Percentiles rank a stretch among this genome's conserved stretches.
Conservation (phyloP, 2,113 vertebrate genomes). For the Engystomops pustulosus region DNA sequence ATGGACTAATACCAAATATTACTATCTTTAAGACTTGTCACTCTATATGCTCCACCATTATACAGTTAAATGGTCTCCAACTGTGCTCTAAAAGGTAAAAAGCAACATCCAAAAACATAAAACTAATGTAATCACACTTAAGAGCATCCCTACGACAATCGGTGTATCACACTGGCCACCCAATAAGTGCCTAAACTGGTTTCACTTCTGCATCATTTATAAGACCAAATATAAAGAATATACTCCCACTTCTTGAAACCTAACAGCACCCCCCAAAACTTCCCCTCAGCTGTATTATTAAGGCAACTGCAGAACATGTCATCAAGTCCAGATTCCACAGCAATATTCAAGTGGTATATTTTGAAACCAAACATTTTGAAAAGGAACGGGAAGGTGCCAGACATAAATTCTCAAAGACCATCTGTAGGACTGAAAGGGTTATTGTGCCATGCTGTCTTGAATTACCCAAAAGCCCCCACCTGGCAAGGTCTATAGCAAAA, state of each 20-base stretch:
- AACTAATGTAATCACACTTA: no score
- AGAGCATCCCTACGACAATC: no score
- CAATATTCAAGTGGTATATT: not conserved
- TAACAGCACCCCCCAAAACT: no score
- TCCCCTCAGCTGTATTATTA: not conserved
- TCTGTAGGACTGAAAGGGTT: slow-evolving; percentile 27
- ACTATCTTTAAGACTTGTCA: not conserved
- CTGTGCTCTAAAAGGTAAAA: no score
- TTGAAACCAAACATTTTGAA: slow-evolving; percentile 4
- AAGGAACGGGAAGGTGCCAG: slow-evolving; percentile 19
- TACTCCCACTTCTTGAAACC: no score
- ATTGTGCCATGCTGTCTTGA: not conserved
- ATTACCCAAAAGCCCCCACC: not conserved
- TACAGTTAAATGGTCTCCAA: no score
- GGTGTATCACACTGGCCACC: no score
- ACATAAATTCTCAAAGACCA: slow-evolving; percentile 6
- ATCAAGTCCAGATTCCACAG: not conserved
- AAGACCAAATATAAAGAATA: no score
- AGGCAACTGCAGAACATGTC: not conserved
- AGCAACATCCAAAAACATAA: no score
- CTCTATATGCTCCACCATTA: no score
- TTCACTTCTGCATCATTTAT: no score
- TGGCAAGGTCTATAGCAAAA: not conserved
- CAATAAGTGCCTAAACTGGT: no score
- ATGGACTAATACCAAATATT: not conserved